Evolutionary conservation across 2,113 vertebrate species (phyloP), one percentile per base, ranked within the genome.

Genomic region (Capreolus pygargus): DNA sequence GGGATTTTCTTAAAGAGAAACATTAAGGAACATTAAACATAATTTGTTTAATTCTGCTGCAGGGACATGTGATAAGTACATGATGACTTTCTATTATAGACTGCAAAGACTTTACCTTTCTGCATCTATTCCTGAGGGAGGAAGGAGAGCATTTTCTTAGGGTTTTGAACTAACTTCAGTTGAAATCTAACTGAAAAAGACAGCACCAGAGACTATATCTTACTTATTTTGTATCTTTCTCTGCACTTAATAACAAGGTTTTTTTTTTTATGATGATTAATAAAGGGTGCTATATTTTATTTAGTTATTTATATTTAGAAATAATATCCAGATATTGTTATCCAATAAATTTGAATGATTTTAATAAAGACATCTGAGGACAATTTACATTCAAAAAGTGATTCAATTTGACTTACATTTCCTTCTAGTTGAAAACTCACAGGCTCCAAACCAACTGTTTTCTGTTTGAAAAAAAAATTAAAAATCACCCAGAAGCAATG

Each of bases 401-500:
- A 87, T 88, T 70, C 58, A 76, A 5, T 67, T 55, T 92, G 43
- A 81, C 45, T 90, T 82, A 12, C 10, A 36, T 89, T 93, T 79
- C n/a, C 27, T 10, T 91, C 13, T 81, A 27, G 25, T 83, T 83
- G 57, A 95, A 92, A 97, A 74, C 25, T 79, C 45, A 85, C 27
- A 83, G 82, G 94, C 57, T 94, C 17, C 54, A 91, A 95, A 93
- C 39, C 58, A 83, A 96, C 30, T 95, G 4, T 92, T 95, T 97
- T 84, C 55, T 60, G 88, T 96, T 85, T 64, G 52, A 27, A 52
- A 83, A 86, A 86, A 85, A 54, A 52, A 43, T 94, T 7, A 36
- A 57, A 94, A 92, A 57, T 94, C 67, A 94, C 45, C 33, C 55
- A 97, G 90, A 89, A 95, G 86, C 91, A 93, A 89, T 97, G 89